phyloP scores from a whole-genome alignment of 2,888 invertebrate genomes.

The Rhingia rostrata region DNA sequence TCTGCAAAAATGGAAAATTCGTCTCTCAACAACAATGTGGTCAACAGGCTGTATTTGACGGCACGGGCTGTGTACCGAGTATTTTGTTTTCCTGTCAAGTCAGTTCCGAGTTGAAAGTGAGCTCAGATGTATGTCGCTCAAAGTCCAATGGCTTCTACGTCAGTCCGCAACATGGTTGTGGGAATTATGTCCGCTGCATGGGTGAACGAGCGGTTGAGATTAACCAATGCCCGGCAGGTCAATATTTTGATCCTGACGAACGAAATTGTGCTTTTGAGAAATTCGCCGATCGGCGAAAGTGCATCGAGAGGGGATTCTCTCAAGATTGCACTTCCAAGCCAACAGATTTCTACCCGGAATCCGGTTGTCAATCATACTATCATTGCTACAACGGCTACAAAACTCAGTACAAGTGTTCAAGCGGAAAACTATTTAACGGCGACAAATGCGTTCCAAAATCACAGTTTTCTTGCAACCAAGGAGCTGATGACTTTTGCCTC shows the following conservation, averaged over 20 bases:
- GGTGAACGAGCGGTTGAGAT: slow-evolving; percentile 76
- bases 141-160: slow-evolving; percentile 84
- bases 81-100: slow-evolving; percentile 76
- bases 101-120: slow-evolving; percentile 42
- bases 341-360: slow-evolving; percentile 83
- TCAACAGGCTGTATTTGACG: slow-evolving; percentile 79
- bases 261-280: slow-evolving; percentile 77
- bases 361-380: slow-evolving; percentile 84
- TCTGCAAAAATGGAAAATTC: slow-evolving; percentile 78
- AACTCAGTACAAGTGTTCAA: slow-evolving; percentile 84
- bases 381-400: slow-evolving; percentile 85
- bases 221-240: slow-evolving; percentile 77
- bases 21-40: slow-evolving; percentile 77
- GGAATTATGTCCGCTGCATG: slow-evolving; percentile 80
- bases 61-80: slow-evolving; percentile 79
- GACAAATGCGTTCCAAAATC: slow-evolving; percentile 84
- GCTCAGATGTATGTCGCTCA: slow-evolving; percentile 82
- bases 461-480: slow-evolving; percentile 83
- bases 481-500: slow-evolving; percentile 83
- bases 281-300: slow-evolving; percentile 75
- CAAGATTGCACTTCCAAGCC: slow-evolving; percentile 77
- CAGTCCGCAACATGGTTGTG: slow-evolving; percentile 79
- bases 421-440: slow-evolving; percentile 85
- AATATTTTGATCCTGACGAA: slow-evolving; percentile 79
- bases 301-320: slow-evolving; percentile 75